These are phyloP conservation scores for Macrotus californicus DNA, from an alignment of 2,113 vertebrate species.

Conservation along the genomic window DNA sequence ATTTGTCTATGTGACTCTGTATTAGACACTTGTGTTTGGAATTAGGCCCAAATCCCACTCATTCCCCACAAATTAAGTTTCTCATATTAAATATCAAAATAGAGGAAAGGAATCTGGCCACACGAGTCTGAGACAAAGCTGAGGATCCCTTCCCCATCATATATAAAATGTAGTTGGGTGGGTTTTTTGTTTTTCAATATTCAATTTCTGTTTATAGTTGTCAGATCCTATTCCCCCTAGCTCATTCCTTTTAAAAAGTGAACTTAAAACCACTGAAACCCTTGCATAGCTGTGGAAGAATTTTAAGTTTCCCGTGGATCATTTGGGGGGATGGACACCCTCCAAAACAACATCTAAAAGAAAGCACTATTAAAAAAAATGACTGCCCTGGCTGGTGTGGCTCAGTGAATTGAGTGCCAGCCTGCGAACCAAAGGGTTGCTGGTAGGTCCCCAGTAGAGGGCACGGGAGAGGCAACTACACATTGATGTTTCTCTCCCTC, in stretches of 20 bases:
- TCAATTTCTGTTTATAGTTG: background rate
- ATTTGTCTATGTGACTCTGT: background rate
- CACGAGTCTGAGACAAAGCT: background rate
- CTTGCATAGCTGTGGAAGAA: background rate
- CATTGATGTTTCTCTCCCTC: too few relatives aligned
- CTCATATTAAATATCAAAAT: background rate
- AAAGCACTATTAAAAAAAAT: background rate
- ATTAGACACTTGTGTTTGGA: background rate
- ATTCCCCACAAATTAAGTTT: background rate
- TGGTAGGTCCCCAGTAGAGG: too few relatives aligned
- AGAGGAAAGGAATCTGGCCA: background rate
- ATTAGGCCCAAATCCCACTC: background rate
- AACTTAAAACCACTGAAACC: background rate
- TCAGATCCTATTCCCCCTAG: background rate
- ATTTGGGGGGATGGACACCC: background rate
- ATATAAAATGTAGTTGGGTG: background rate
- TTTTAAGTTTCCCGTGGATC: background rate
- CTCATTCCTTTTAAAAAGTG: constrained; percentile 9
- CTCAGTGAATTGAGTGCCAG: too few relatives aligned
- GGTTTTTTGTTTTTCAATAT: background rate
- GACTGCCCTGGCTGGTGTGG: background rate
- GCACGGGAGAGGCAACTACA: too few relatives aligned
- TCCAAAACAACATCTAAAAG: background rate
- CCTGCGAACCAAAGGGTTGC: too few relatives aligned
- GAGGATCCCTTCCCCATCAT: background rate